These are phyloP conservation scores for Torymus texanus DNA, from an alignment of 2,888 invertebrate genomes.

Conservation along the genomic window DNA sequence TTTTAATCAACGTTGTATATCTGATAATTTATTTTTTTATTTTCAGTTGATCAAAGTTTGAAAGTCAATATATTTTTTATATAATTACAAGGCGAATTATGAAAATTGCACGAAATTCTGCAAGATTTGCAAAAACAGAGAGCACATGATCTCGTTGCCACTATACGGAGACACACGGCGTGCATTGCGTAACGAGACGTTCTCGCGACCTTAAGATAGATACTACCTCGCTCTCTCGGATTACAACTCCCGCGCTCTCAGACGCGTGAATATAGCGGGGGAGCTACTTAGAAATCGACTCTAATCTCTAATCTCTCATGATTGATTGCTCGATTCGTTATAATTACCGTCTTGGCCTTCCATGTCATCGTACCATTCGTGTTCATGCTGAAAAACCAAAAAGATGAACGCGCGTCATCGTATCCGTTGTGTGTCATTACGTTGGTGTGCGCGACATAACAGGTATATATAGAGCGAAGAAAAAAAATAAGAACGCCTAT, in stretches of 20 bases:
- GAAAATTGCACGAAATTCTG: no score
- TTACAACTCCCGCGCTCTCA: conserved; percentile 28
- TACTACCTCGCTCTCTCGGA: conserved; percentile 28
- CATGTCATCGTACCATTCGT: conserved; percentile 11
- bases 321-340: conserved; percentile 47
- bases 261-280: background rate
- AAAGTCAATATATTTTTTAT: no score
- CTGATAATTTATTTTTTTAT: no score
- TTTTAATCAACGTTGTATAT: no score
- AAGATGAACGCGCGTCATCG: background rate
- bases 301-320: conserved; percentile 54
- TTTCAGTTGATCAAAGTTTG: no score
- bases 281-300: conserved; percentile 45
- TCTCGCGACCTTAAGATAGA: conserved; percentile 35
- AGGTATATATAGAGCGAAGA: no score
- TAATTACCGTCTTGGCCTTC: conserved; percentile 52
- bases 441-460: no score
- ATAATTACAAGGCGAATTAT: no score
- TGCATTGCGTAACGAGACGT: conserved; percentile 40
- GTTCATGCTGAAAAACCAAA: background rate
- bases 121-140: background rate
- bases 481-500: no score
- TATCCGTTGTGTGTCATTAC: no score
- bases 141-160: background rate
- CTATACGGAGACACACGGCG: background rate